These are phyloP conservation scores for Hafferia zeledoni DNA, from an alignment of 2,797 vertebrate genomes.

Conservation along the genomic window DNA sequence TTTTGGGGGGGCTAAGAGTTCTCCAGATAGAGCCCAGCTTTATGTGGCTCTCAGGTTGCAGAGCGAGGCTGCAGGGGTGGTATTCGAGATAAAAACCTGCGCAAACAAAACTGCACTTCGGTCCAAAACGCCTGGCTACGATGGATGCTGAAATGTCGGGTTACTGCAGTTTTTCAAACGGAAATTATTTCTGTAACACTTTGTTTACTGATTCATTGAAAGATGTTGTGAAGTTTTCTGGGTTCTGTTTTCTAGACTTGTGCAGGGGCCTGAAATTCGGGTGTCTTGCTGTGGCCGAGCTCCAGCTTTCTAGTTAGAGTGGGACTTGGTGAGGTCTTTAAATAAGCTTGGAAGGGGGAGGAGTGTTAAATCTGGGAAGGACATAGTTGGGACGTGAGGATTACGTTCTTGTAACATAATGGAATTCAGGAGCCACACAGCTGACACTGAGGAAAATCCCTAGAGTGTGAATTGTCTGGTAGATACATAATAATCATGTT, in stretches of 20 bases:
- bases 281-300: rapidly evolving
- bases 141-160: not conserved
- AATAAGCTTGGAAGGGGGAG: not conserved
- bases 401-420: rapidly evolving
- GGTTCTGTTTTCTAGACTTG: rapidly evolving
- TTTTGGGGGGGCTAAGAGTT: rapidly evolving
- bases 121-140: rapidly evolving
- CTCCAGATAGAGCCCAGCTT: rapidly evolving
- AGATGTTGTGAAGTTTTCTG: rapidly evolving
- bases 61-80: not conserved
- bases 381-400: rapidly evolving
- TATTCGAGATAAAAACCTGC: rapidly evolving
- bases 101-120: rapidly evolving
- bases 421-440: not conserved
- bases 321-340: not conserved
- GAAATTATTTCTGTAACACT: too few relatives aligned
- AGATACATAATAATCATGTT: rapidly evolving
- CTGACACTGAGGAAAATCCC: not conserved
- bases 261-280: not conserved
- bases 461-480: rapidly evolving
- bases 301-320: rapidly evolving
- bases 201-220: rapidly evolving
- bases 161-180: not conserved
- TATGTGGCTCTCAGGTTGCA: rapidly evolving
- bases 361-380: rapidly evolving